phyloP scores from a whole-genome alignment of 2,888 invertebrate genomes.

The Microdon myrmicae region DNA sequence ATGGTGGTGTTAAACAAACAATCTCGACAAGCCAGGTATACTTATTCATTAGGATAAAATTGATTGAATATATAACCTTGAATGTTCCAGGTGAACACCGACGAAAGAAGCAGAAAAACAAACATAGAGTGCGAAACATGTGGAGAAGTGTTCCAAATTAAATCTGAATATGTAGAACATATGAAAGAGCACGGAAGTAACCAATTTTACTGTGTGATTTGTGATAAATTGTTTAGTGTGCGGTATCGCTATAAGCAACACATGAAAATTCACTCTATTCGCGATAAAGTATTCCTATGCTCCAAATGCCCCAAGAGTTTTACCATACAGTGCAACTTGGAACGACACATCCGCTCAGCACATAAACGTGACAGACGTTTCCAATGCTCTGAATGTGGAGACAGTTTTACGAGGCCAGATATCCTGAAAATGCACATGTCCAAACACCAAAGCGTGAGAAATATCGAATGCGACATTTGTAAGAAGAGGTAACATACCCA shows the following conservation, averaged over 20 bases:
- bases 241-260: constrained; percentile 50
- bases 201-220: constrained; percentile 52
- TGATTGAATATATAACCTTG: background rate
- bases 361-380: constrained; percentile 37
- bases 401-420: constrained; percentile 48
- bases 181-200: constrained; percentile 48
- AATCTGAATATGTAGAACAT: constrained; percentile 42
- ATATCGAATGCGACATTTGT: constrained; percentile 47
- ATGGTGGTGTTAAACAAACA: background rate
- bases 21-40: background rate
- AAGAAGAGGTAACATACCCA: constrained; percentile 36
- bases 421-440: constrained; percentile 53
- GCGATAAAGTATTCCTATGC: constrained; percentile 31
- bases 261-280: constrained; percentile 42
- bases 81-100: too few relatives aligned
- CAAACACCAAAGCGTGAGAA: constrained; percentile 41
- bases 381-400: constrained; percentile 46
- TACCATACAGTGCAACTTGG: constrained; percentile 44
- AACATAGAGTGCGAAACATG: constrained; percentile 25
- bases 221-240: constrained; percentile 52
- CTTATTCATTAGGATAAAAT: background rate
- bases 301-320: constrained; percentile 43
- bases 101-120: background rate
- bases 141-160: constrained; percentile 6
- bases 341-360: constrained; percentile 48